Evolutionary conservation across 2,113 vertebrate genomes (phyloP).

Genomic region (Formicarius rufipectus): DNA sequence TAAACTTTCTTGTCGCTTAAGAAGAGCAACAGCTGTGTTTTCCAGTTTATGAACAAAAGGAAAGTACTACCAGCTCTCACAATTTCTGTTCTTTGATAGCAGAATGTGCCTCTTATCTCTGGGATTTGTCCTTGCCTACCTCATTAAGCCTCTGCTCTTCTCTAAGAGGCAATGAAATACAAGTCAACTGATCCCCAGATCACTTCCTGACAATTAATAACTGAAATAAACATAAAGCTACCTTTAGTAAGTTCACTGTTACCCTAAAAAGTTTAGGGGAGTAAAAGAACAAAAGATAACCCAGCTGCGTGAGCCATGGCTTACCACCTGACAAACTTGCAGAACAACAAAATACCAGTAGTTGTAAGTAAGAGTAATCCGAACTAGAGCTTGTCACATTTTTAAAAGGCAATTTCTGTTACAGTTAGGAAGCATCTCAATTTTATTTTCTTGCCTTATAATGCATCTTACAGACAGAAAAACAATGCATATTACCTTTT

Average conservation of each 20-base stretch:
- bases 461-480: background rate
- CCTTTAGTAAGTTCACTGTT: background rate
- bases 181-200: background rate
- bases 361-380: background rate
- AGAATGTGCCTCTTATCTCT: background rate
- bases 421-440: background rate
- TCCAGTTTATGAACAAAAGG: background rate
- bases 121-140: background rate
- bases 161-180: background rate
- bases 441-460: background rate
- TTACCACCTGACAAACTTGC: background rate
- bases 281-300: background rate
- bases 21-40: background rate
- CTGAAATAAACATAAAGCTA: background rate
- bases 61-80: background rate
- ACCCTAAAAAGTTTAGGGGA: background rate
- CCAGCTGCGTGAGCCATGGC: fast-evolving
- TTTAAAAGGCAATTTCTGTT: background rate
- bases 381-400: background rate
- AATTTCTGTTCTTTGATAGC: background rate
- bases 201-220: background rate
- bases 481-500: background rate
- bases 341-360: background rate
- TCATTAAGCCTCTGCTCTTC: background rate
- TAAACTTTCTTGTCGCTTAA: background rate